A percentile compares a stretch with the other conserved stretches of the same genome.
phyloP scores from a whole-genome alignment of 2,797 vertebrate species.

The Etheostoma perlongum region DNA sequence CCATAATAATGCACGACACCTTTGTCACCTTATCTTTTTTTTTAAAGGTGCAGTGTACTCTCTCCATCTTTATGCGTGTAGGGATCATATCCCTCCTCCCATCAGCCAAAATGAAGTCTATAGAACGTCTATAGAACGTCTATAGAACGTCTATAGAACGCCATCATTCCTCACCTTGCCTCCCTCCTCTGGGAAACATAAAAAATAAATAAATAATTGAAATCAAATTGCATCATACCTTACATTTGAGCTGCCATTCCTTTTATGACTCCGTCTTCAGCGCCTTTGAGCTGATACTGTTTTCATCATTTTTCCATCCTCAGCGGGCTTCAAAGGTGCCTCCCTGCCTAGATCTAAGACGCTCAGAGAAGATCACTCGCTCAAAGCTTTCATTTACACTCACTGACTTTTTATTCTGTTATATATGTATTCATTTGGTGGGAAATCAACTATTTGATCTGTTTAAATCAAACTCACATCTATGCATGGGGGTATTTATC shows the following conservation, averaged over 20 bases:
- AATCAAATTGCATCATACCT: constrained; percentile 43
- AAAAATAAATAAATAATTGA: background rate
- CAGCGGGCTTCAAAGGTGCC: constrained; percentile 47
- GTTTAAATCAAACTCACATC: constrained; percentile 13
- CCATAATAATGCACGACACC: no score
- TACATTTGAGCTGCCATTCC: constrained; percentile 18
- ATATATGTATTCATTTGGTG: constrained; percentile 9
- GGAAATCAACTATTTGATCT: constrained; percentile 38
- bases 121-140: no score
- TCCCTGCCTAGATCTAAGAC: constrained; percentile 38
- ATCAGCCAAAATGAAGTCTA: background rate
- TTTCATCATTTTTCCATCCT: constrained; percentile 43
- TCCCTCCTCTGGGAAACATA: background rate
- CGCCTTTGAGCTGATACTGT: constrained; percentile 24
- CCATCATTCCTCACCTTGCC: background rate
- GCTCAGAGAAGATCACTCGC: constrained; percentile 39
- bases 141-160: background rate
- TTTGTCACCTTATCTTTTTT: no score
- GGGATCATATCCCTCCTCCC: background rate
- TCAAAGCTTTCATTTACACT: constrained; percentile 26
- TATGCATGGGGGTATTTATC: constrained; percentile 11
- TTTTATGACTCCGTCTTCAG: constrained; percentile 13
- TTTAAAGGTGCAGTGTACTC: background rate
- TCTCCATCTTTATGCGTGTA: background rate
- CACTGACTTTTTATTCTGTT: constrained; percentile 8